Evolutionary conservation across 1,140 invertebrate species (phyloP), one percentile per base, ranked within the genome.

Genomic region (Campoletis sonorensis): DNA sequence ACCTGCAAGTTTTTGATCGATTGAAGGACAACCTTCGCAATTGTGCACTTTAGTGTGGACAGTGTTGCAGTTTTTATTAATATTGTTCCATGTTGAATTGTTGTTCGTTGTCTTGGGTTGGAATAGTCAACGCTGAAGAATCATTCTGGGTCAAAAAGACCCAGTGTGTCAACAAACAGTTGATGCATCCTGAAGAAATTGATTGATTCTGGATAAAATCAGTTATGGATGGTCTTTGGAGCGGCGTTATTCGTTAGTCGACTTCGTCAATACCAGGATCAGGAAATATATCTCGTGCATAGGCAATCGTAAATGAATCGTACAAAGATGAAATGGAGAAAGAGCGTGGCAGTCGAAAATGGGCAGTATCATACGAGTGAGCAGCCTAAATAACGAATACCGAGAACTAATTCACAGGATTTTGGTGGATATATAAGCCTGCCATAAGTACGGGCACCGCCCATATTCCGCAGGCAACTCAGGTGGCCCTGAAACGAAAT

Each of bases 381-480:
- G 83, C 85, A 85, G 81, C 75, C 83, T 83, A 72, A 82, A 78
- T 84, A 82, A 85, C 78, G 84, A 86, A 85, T 87, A 87, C 84
- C 79, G 73, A 72, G 84, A 85, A 85, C 85, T 83, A 85, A 86
- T 86, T 87, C 81, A 81, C 84, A 81, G 76, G 58, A 78, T 10
- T 64, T 78, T 10, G 76, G 33, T 70, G 67, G 54, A 26, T 64
- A 64, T 64, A 64, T 21, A 70, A 13, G 27, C 27, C 13, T 33
- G 30, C 15, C 30, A 3, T 27, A 27, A 64, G 79, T 82, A 84
- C 68, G 83, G 75, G 85, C 78, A 80, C 86, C 86, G 86, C 86
- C 86, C 85, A 87, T 86, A 85, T 84, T 86, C 84, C 84, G 79
- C 84, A 82, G 83, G 82, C 82, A 49, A 84, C 80, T 85, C 84